A percentile compares a stretch with the other conserved stretches of the same genome.
These are phyloP conservation scores for Antheraea yamamai DNA, from an alignment of 2,888 invertebrate genomes.

Conservation along the genomic window DNA sequence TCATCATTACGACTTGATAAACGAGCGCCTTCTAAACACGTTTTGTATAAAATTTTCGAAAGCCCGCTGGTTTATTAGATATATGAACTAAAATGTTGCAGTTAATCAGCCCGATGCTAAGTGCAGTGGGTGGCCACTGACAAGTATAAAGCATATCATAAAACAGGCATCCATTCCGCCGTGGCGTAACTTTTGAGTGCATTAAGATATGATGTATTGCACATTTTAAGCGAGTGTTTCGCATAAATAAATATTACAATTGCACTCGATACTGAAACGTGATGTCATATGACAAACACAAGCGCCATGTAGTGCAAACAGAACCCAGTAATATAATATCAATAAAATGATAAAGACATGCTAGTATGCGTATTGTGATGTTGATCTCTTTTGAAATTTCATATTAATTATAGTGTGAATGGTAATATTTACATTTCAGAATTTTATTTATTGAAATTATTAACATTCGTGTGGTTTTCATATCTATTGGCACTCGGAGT, in stretches of 20 bases:
- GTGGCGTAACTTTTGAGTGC: conserved; percentile 1
- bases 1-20: neutral
- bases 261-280: conserved; percentile 6
- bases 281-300: conserved; percentile 13
- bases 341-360: neutral
- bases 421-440: too few species aligned
- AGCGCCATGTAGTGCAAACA: conserved; percentile 5
- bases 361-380: too few species aligned
- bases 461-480: too few species aligned
- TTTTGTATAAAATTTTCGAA: neutral
- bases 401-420: too few species aligned
- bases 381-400: too few species aligned
- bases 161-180: neutral
- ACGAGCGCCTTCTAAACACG: neutral
- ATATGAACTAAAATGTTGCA: neutral
- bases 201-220: neutral
- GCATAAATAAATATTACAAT: neutral
- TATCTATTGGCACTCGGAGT: too few species aligned
- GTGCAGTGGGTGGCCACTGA: neutral
- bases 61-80: neutral
- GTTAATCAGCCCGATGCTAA: neutral
- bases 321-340: conserved; percentile 7
- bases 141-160: neutral
- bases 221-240: neutral
- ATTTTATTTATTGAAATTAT: too few species aligned